phyloP scores from a whole-genome alignment of 2,797 vertebrate species.

The Pseudochirops corinnae region DNA sequence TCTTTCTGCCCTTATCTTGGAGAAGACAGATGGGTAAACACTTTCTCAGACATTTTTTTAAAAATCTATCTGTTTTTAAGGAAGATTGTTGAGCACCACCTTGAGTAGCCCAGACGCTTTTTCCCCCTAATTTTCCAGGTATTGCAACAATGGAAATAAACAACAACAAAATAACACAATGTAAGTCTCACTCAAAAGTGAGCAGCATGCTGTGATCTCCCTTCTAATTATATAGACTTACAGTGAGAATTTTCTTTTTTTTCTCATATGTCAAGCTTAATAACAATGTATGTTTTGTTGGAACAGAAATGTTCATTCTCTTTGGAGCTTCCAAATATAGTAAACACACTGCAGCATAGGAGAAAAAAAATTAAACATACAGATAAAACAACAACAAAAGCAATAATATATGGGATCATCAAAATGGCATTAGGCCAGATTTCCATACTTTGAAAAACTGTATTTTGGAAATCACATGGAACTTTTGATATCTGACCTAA shows the following conservation, averaged over 20 bases:
- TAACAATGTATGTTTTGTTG: neutral
- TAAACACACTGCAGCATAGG: neutral
- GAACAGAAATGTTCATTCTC: neutral
- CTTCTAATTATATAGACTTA: neutral
- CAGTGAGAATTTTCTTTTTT: neutral
- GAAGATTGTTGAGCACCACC: too few species aligned
- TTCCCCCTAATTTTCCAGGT: neutral
- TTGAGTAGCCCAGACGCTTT: neutral
- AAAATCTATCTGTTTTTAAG: too few species aligned
- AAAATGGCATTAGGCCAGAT: neutral
- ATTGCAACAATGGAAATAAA: neutral
- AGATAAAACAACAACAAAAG: neutral
- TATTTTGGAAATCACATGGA: neutral
- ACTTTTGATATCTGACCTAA: neutral
- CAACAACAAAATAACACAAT: neutral
- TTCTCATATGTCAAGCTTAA: neutral
- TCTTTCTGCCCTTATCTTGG: too few species aligned
- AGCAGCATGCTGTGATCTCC: neutral
- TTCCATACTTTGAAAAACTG: neutral
- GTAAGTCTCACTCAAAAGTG: neutral
- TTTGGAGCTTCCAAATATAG: neutral
- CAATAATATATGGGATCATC: neutral
- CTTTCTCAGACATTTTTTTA: too few species aligned
- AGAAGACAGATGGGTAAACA: too few species aligned
- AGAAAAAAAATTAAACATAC: neutral